A percentile compares a stretch with the other conserved stretches of the same genome.
Evolutionary conservation across 2,888 invertebrate species (phyloP).

Genomic region (Linyphia triangularis): DNA sequence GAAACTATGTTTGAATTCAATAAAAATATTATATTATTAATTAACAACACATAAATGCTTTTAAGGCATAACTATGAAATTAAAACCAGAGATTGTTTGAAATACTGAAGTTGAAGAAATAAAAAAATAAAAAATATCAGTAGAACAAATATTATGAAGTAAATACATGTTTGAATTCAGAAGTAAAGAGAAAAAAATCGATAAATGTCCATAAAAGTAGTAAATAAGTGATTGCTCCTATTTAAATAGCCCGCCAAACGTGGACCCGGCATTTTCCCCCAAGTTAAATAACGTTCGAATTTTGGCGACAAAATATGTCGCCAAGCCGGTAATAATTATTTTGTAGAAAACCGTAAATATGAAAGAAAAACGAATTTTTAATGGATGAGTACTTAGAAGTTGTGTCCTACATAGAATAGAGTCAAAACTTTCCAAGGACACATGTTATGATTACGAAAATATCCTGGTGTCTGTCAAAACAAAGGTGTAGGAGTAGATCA

Average conservation of each 20-base stretch:
- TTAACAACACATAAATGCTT: no score
- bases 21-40: no score
- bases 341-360: neutral
- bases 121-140: no score
- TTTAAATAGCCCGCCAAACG: neutral
- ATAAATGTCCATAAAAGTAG: neutral
- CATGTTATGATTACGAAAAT: neutral
- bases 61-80: no score
- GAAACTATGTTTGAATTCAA: no score
- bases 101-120: no score
- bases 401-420: neutral
- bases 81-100: no score
- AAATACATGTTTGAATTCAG: no score
- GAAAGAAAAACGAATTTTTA: neutral
- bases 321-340: constrained; percentile 30
- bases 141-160: no score
- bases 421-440: neutral
- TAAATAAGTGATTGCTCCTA: no score
- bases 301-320: constrained; percentile 41
- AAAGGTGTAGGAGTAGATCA: neutral
- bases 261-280: no score
- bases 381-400: neutral
- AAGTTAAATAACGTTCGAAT: neutral
- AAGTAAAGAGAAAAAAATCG: no score
- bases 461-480: neutral